These are phyloP conservation scores for Tyrannus savana DNA, from an alignment of 2,113 vertebrate genomes.

Conservation along the genomic window DNA sequence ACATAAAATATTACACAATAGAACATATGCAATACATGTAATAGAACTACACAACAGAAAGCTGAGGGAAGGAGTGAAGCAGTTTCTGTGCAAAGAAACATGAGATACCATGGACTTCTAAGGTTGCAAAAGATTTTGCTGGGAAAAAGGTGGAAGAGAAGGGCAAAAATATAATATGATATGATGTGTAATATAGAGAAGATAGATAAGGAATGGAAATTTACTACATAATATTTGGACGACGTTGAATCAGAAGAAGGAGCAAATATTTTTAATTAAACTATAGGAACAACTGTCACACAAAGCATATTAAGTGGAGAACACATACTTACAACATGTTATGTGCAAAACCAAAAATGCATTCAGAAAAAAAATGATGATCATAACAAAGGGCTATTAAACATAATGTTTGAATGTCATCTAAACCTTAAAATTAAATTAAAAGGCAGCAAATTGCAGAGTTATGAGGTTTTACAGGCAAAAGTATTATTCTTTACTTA, in stretches of 20 bases:
- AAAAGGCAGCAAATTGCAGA: not conserved
- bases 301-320: not conserved
- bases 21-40: not conserved
- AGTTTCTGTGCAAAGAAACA: not conserved
- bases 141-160: not conserved
- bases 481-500: not conserved
- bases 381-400: not conserved
- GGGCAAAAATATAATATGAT: not conserved
- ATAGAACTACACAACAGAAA: not conserved
- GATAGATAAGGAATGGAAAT: not conserved
- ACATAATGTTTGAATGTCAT: not conserved
- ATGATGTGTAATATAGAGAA: not conserved
- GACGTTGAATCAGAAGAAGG: not conserved
- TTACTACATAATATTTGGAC: not conserved
- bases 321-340: not conserved
- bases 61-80: not conserved
- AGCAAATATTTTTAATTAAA: not conserved
- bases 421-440: not conserved
- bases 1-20: not conserved
- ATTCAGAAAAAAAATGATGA: not conserved
- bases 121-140: not conserved
- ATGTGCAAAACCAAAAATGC: not conserved
- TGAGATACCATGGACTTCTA: not conserved
- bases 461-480: not conserved
- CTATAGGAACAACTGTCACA: not conserved